Evolutionary conservation across 2,888 invertebrate species (phyloP), one percentile per base, ranked within the genome.

Genomic region (Vesta saturnalis): DNA sequence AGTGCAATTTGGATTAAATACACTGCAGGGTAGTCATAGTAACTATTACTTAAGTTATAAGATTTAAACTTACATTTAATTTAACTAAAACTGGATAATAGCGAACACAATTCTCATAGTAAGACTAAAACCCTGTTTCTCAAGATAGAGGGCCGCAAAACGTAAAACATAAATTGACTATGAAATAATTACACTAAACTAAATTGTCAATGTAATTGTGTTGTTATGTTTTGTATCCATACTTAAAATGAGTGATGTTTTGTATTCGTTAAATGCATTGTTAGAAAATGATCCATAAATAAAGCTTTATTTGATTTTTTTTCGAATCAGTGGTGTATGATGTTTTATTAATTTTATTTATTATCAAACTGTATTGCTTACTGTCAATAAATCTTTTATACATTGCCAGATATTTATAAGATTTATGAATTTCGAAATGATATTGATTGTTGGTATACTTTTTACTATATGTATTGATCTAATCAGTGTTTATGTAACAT

Each of bases 1-100:
- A 77, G 76, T 78, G 77, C 76, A 77, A 78, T 78, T 78, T 77
- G 76, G 76, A 74, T 75, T 30, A 10, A 4, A 30, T 30, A 30
- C 4, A 6, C 5, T 10, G 10, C 10, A 6, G 4, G 30, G 4
- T 30, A 10, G 8, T 10, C 14, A 46, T 4, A n/a, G 46, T 14
- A 46, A n/a, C 15, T 46, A n/a, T 46, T 46, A 46, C 4, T 30
- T 30, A 30, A 30, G 30, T 30, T 30, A 10, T 10, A 30, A 6
- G 5, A 30, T 6, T 30, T 30, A 10, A 30, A 30, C 10, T 30
- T n/a, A n/a, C n/a, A n/a, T n/a, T n/a, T n/a, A n/a, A n/a, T n/a
- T n/a, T n/a, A n/a, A n/a, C n/a, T n/a, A n/a, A n/a, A n/a, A n/a
- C n/a, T n/a, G n/a, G n/a, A n/a, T n/a, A n/a, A n/a, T n/a, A n/a